A percentile compares a stretch with the other conserved stretches of the same genome.
Conservation (phyloP, 2,113 vertebrate genomes). For the Sapayoa aenigma region DNA sequence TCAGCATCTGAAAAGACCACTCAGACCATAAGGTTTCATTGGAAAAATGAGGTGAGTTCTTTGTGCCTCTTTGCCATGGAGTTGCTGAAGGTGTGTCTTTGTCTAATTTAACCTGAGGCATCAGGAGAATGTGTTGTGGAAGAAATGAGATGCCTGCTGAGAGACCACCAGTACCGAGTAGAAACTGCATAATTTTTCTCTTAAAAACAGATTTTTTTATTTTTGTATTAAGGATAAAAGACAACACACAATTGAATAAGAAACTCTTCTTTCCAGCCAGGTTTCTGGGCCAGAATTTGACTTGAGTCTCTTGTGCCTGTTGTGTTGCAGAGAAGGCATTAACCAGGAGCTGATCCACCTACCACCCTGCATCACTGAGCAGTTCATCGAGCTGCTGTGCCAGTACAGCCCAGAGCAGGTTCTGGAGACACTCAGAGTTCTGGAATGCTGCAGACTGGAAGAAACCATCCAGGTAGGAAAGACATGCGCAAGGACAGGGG, state of each 20-base stretch:
- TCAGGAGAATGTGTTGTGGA: neutral
- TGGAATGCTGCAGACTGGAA: conserved; percentile 89
- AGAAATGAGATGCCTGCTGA: neutral
- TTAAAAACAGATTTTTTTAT: neutral
- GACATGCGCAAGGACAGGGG: neutral
- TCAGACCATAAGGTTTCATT: neutral
- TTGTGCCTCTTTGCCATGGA: neutral
- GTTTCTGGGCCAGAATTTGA: neutral
- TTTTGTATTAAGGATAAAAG: neutral
- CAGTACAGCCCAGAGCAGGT: conserved; percentile 83
- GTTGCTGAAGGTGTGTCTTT: neutral
- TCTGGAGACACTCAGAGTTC: conserved; percentile 79
- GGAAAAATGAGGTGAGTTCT: neutral
- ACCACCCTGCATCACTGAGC: conserved; percentile 81
- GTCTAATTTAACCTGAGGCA: neutral
- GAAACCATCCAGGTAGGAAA: conserved; percentile 86
- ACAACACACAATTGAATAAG: neutral
- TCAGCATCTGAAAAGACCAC: neutral
- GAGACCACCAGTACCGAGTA: neutral
- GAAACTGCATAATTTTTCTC: neutral
- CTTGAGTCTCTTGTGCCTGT: neutral
- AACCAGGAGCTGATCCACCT: conserved; percentile 71
- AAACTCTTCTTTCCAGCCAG: neutral
- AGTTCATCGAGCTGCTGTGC: conserved; percentile 85
- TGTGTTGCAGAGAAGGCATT: conserved; percentile 82